Conservation (phyloP, 2,797 vertebrate genomes). For the Odontamblyopus lacepedii region DNA sequence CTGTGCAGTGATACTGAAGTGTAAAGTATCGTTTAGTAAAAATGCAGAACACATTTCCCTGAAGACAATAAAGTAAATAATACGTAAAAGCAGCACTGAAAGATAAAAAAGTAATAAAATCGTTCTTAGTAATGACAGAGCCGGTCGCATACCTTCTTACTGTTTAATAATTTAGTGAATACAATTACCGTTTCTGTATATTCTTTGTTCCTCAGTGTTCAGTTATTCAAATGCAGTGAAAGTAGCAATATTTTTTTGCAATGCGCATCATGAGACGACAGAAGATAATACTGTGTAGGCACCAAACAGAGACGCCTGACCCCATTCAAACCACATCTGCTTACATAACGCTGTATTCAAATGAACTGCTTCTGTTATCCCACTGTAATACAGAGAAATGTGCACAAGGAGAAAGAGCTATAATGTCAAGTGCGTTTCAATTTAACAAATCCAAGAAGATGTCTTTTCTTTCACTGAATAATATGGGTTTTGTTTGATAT, state of each 20-base stretch:
- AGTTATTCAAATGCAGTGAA: background rate
- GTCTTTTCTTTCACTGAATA: background rate
- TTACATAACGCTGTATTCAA: constrained; percentile 21
- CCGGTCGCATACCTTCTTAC: background rate
- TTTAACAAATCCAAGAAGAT: background rate
- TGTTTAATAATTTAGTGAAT: background rate
- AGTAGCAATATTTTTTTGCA: background rate
- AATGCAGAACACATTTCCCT: background rate
- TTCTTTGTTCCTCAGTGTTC: background rate
- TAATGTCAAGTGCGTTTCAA: background rate
- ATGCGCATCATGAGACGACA: background rate
- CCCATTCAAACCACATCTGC: constrained; percentile 1
- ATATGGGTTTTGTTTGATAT: background rate
- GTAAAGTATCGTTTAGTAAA: background rate
- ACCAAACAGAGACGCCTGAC: constrained; percentile 14
- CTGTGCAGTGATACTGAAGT: too few species aligned
- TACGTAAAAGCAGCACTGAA: too few species aligned
- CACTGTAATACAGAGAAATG: background rate
- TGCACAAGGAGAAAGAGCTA: background rate
- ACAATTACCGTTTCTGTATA: background rate
- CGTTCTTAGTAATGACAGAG: background rate
- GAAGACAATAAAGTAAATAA: constrained; percentile 6
- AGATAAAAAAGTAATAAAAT: background rate
- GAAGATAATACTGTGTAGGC: background rate
- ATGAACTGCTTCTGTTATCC: background rate